phyloP scores from a whole-genome alignment of 2,797 vertebrate genomes.

The Myotis planiceps region DNA sequence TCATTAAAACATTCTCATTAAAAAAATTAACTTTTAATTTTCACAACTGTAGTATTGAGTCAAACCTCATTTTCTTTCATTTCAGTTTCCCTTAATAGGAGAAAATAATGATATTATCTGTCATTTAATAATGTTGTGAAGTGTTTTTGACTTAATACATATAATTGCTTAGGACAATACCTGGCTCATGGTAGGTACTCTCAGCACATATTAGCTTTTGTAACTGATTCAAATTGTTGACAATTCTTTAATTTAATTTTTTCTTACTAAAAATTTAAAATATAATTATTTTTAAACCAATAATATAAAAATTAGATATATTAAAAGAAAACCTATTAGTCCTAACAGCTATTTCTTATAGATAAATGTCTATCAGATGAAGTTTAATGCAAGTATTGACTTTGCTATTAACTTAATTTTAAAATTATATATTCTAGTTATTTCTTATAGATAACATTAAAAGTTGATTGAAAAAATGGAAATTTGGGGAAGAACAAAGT shows the following conservation, averaged over 20 bases:
- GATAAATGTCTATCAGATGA: background rate
- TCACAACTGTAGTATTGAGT: background rate
- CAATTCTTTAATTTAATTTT: background rate
- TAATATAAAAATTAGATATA: slow-evolving; percentile 45
- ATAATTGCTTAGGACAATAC: background rate
- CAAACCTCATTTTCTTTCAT: slow-evolving; percentile 9
- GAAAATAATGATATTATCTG: background rate
- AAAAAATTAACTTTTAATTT: background rate
- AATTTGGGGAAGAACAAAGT: slow-evolving; percentile 18
- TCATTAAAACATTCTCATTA: background rate
- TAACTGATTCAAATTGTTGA: slow-evolving; percentile 10
- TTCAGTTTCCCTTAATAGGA: background rate
- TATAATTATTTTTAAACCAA: slow-evolving; percentile 3
- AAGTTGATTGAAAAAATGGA: slow-evolving; percentile 28
- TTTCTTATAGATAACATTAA: slow-evolving; percentile 35
- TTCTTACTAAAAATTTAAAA: background rate
- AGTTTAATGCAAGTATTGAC: slow-evolving; percentile 5
- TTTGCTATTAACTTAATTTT: slow-evolving; percentile 26
- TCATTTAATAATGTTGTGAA: background rate
- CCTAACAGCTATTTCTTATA: background rate
- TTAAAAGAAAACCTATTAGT: slow-evolving; percentile 19
- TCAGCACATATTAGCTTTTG: background rate
- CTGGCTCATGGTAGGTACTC: background rate
- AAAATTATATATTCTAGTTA: slow-evolving; percentile 37
- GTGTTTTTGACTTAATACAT: background rate